These are phyloP conservation scores for Calosoma granatense DNA, from an alignment of 1,140 invertebrate species.

Conservation along the genomic window DNA sequence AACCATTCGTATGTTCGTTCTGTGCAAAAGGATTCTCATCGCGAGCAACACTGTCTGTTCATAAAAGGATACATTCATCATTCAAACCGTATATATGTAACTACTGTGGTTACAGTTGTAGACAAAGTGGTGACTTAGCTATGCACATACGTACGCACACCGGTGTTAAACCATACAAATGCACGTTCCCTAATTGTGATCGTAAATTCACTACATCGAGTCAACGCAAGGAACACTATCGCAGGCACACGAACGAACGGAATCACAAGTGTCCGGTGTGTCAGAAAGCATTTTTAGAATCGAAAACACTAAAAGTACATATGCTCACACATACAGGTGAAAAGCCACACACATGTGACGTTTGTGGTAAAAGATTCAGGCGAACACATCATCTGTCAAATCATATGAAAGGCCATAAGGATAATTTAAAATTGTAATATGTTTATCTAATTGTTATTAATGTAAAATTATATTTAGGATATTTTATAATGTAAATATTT, in stretches of 20 bases:
- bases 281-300: constrained; percentile 48
- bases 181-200: constrained; percentile 37
- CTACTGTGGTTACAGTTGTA: constrained; percentile 8
- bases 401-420: constrained; percentile 19
- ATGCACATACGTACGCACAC: constrained; percentile 39
- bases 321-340: constrained; percentile 22
- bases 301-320: constrained; percentile 23
- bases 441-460: not conserved
- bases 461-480: not conserved
- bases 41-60: constrained; percentile 47
- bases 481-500: too few species aligned
- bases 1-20: constrained; percentile 35
- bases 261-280: constrained; percentile 61
- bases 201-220: constrained; percentile 21
- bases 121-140: constrained; percentile 13
- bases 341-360: constrained; percentile 15
- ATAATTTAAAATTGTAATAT: not conserved
- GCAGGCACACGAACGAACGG: constrained; percentile 58
- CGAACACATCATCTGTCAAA: constrained; percentile 21
- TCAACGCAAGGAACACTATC: constrained; percentile 37
- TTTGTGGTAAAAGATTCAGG: constrained; percentile 22
- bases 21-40: constrained; percentile 43
- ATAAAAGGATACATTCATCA: constrained; percentile 28
- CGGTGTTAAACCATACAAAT: constrained; percentile 44
- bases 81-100: constrained; percentile 33